Evolutionary conservation across 2,888 invertebrate genomes (phyloP), one percentile per base, ranked within the genome.

Genomic region (Beris chalybata): DNA sequence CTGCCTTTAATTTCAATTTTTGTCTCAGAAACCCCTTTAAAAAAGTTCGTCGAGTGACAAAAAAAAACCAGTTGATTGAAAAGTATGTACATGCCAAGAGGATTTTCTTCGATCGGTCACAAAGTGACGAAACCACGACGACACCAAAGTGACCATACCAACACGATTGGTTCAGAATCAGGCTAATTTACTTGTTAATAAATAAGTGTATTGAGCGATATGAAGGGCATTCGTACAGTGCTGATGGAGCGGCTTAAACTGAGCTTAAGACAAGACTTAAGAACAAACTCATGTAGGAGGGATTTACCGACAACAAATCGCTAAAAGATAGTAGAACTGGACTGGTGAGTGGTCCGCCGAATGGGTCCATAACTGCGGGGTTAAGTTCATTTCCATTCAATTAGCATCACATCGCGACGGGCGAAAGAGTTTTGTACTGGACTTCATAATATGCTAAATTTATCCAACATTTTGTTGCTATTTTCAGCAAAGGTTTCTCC

Each of bases 181-280:
- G 38, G 38, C 61, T 61, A 61, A 61, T 61, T 61, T 61, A 61
- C 61, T 61, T 61, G 61, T 61, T 61, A 61, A 61, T 61, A 61
- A 61, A 61, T 61, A 61, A 61, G 43, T 61, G 50, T 61, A 50
- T 61, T 32, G 61, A 61, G 38, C 50, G 61, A 61, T 61, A 61
- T 61, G 61, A 61, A 61, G 50, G 61, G 61, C 50, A 61, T 61
- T 22, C 61, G 29, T 5, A 30, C 22, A n/a, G 30, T 53, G 6
- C 7, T 3, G 52, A 5, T 22, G 31, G n/a, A 53, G 53, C n/a
- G 30, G 31, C 11, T 29, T 12, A n/a, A 54, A 31, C 31, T 9
- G 43, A 61, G 50, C 50, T 61, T 43, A 61, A 61, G 32, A 50
- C 52, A 43, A 22, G 61, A 32, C 50, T 29, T 50, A 61, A 61